Evolutionary conservation across 2,113 vertebrate species (phyloP), one percentile per base, ranked within the genome.

Genomic region (Hepsetus odoe): DNA sequence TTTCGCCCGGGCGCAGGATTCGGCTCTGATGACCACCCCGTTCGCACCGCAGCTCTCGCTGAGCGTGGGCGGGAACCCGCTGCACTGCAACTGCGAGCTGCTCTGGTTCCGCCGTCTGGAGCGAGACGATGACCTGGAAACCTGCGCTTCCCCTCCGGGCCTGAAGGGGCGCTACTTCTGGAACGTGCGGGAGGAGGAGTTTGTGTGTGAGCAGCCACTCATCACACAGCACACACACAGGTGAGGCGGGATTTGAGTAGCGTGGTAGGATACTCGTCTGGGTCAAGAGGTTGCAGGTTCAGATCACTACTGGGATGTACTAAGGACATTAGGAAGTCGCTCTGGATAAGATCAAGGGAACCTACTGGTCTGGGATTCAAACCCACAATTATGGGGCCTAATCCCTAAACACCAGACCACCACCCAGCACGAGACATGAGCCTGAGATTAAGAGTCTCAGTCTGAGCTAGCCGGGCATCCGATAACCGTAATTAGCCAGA

Each of bases 161-260:
- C 92, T 98, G 55, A 97, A 97, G 85, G 96, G 97, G 13, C 94
- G 95, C 67, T 98, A 98, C 77, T 98, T 98, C 85, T 98, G 97
- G 97, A 94, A 94, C 0, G 77, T 98, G 28, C 87, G 90, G 0
- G 95, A 98, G 56, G 96, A 96, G 77, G 96, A 98, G 80, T 97
- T 98, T 80, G 55, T 95, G 66, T 98, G 97, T 20, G 95, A 96
- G 83, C 96, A 94, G 0, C 97, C 97, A 0, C 91, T 96, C 42
- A 97, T 98, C 44, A 97, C 95, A 0, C 96, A 98, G 55, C 95
- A 98, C 65, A 98, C 96, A 2, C 95, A 97, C 80, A 95, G 51
- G 51, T 55, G 49, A 5, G 49, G 1, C 1, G 49, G 0, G 20
- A 22, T 1, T 53, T n/a, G 7, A 46, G 3, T 8, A 2, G 13